Conservation (phyloP, 2,888 invertebrate genomes). For the Hartigia nigra region DNA sequence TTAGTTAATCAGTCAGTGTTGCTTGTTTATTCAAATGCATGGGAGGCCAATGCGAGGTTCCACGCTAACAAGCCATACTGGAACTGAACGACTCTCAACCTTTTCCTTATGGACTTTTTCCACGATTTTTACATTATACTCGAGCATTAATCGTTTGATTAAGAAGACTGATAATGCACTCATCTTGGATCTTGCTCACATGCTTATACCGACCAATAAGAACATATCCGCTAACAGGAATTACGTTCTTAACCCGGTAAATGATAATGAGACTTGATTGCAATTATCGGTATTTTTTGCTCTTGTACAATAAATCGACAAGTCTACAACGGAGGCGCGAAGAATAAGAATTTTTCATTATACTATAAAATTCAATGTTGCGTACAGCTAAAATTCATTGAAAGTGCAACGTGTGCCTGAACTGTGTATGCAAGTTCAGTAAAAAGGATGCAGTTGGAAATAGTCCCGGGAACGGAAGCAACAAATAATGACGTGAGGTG, state of each 20-base stretch:
- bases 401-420: neutral
- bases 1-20: slow-evolving; percentile 51
- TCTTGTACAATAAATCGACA: neutral
- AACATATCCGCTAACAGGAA: neutral
- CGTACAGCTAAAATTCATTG: neutral
- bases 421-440: neutral
- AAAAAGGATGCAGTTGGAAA: slow-evolving; percentile 39
- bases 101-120: slow-evolving; percentile 12
- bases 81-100: neutral
- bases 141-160: slow-evolving; percentile 53
- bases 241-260: neutral
- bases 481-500: slow-evolving; percentile 64
- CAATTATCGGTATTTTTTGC: neutral
- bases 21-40: slow-evolving; percentile 28
- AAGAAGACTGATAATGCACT: slow-evolving; percentile 45
- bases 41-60: slow-evolving; percentile 16
- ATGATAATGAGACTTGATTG: neutral
- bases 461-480: slow-evolving; percentile 62
- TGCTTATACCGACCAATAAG: neutral
- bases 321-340: neutral
- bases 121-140: slow-evolving; percentile 40
- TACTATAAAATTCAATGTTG: neutral
- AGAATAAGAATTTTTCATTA: neutral
- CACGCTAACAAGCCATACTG: slow-evolving; percentile 36
- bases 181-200: slow-evolving; percentile 2